These are phyloP conservation scores for Amblyteles armatorius DNA, from an alignment of 2,888 invertebrate genomes.

Conservation along the genomic window DNA sequence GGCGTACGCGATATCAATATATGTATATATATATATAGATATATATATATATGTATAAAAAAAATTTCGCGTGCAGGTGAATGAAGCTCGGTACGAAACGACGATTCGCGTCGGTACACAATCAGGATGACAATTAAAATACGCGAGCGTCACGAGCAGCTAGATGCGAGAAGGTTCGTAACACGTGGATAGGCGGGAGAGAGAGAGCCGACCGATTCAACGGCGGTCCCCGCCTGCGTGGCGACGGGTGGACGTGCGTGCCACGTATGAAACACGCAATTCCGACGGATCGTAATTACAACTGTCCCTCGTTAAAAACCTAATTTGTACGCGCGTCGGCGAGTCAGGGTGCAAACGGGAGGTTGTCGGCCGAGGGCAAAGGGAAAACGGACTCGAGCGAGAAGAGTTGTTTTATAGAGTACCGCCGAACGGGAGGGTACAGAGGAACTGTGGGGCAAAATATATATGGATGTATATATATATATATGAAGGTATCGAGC, in stretches of 20 bases:
- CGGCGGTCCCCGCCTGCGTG: slow-evolving; percentile 2
- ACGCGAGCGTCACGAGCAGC: slow-evolving; percentile 56
- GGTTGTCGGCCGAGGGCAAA: slow-evolving; percentile 1
- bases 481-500: slow-evolving; percentile 46
- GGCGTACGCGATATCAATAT: slow-evolving; percentile 7
- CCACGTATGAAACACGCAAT: slow-evolving; percentile 68
- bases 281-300: slow-evolving; percentile 70
- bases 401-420: slow-evolving; percentile 4
- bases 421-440: neutral
- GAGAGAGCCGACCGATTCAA: slow-evolving; percentile 22
- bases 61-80: slow-evolving; percentile 11
- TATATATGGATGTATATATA: slow-evolving; percentile 41
- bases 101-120: slow-evolving; percentile 28
- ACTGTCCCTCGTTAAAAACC: slow-evolving; percentile 74
- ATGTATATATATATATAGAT: slow-evolving; percentile 32
- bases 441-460: slow-evolving; percentile 48
- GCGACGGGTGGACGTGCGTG: slow-evolving; percentile 61
- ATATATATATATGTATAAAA: slow-evolving; percentile 16
- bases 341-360: slow-evolving; percentile 55
- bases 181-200: slow-evolving; percentile 1
- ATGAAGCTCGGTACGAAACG: slow-evolving; percentile 33
- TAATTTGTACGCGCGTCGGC: slow-evolving; percentile 72
- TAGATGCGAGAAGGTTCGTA: slow-evolving; percentile 45
- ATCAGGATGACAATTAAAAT: slow-evolving; percentile 67
- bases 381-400: slow-evolving; percentile 26